Conservation (phyloP, 2,113 vertebrate species). For the Rhinolophus sinicus region DNA sequence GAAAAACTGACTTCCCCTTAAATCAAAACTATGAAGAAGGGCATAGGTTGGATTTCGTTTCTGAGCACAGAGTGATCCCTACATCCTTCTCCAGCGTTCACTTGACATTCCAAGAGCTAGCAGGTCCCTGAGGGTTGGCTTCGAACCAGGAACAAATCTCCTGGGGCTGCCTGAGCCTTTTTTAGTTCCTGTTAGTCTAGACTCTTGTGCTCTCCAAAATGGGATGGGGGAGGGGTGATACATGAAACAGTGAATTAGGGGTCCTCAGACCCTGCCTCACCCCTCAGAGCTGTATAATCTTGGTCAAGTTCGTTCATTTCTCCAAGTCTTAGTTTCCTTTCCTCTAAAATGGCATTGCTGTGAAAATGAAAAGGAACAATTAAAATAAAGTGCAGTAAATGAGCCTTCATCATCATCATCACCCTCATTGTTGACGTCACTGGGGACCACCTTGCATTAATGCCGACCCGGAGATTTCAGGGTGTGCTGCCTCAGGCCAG, state of each 20-base stretch:
- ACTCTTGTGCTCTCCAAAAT: neutral
- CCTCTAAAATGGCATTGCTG: neutral
- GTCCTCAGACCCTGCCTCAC: neutral
- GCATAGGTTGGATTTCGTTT: constrained; percentile 5
- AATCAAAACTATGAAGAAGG: neutral
- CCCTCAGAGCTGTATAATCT: neutral
- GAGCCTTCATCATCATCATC: neutral
- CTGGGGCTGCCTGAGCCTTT: neutral
- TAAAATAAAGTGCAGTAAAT: neutral
- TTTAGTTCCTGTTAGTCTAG: constrained; percentile 24
- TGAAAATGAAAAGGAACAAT: neutral
- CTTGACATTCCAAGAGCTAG: neutral
- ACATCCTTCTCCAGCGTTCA: constrained; percentile 16
- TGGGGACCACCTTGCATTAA: neutral
- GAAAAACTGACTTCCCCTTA: neutral
- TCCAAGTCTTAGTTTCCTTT: neutral
- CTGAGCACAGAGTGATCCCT: neutral
- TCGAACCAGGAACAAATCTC: constrained; percentile 23
- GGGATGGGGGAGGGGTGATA: neutral
- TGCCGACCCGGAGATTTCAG: neutral
- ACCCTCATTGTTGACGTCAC: rapidly evolving
- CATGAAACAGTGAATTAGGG: neutral
- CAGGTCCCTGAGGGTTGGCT: neutral
- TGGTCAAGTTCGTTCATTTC: neutral
- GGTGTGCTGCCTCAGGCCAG: neutral